phyloP scores from a whole-genome alignment of 2,797 vertebrate species.

The Tokudaia tokunoshimensis region DNA sequence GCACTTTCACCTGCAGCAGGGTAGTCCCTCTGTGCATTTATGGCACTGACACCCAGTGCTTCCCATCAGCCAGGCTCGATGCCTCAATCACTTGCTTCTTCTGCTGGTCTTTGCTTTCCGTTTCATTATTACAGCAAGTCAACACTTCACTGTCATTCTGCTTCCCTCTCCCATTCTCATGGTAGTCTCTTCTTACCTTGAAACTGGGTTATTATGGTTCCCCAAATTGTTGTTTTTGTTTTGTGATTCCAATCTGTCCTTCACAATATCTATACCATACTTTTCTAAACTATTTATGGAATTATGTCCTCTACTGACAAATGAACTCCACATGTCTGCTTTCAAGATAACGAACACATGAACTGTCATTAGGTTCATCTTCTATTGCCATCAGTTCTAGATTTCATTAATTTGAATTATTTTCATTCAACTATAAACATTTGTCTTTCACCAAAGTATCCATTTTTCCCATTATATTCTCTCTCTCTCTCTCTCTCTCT shows the following conservation, averaged over 20 bases:
- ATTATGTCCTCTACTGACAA: background rate
- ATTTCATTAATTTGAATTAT: background rate
- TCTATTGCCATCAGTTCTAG: background rate
- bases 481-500: background rate
- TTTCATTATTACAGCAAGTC: background rate
- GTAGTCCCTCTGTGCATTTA: conserved; percentile 7
- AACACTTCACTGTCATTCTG: background rate
- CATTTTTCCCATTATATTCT: background rate
- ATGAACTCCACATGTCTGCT: background rate
- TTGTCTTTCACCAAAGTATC: conserved; percentile 1
- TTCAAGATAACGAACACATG: background rate
- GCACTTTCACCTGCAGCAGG: background rate
- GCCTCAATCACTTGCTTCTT: background rate
- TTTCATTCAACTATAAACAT: background rate
- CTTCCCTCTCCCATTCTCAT: background rate
- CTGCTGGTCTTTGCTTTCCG: conserved; percentile 29
- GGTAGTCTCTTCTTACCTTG: background rate
- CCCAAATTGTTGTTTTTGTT: conserved; percentile 14
- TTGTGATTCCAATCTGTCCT: background rate
- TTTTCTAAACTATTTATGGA: conserved; percentile 52
- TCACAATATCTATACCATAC: background rate
- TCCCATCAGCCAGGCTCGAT: background rate
- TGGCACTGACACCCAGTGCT: background rate
- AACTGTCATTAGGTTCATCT: background rate
- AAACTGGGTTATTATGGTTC: background rate